Base-by-base conservation (phyloP, 2,113 vertebrate genomes). In the Tragelaphus strepsiceros region DNA sequence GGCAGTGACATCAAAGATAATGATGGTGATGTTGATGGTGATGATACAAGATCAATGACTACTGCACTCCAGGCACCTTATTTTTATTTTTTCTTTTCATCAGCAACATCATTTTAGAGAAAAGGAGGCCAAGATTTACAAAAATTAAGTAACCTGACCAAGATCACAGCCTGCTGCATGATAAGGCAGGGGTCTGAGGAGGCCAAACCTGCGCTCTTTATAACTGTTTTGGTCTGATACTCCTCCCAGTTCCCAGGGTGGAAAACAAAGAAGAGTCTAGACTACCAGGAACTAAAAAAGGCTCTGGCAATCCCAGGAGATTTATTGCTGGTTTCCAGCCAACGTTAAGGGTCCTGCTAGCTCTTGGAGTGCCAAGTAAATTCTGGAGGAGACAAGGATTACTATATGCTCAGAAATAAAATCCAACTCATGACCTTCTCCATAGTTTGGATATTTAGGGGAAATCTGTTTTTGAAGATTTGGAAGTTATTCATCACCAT, bases 351-450 rank as follows among this genome's bases (percentile, higher is more conserved):
- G 77, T 85, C 97, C 81, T 88, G 15, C 6, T 46, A 95, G 81
- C 81, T 95, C 88, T 81, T 56, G 17, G 74, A 95, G 64, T 77
- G 39, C 81, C 49, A 59, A 51, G 16, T 74, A 56, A 81, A n/a
- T 61, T 90, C 96, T 87, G 49, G 49, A 95, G 62, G 51, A 95
- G 49, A 21, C 28, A 43, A 43, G 43, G 49, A 90, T 84, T 62
- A 24, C 77, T 85, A 22, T 32, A n/a, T 85, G 22, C 67, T 95
- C 51, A 82, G 77, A 94, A 94, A 58, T 90, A 96, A 92, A 96
- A 96, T 26, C 56, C 59, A 81, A 26, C 6, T 15, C 78, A 5
- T 64, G 16, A 54, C 86, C 81, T 54, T 26, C 46, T 32, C 53
- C 22, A 26, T 24, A 54, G 49, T 61, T 84, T 21, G 43, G n/a